A percentile compares a stretch with the other conserved stretches of the same genome.
Conservation (phyloP, 2,797 vertebrate genomes). For the Leucoraja ocellata region DNA sequence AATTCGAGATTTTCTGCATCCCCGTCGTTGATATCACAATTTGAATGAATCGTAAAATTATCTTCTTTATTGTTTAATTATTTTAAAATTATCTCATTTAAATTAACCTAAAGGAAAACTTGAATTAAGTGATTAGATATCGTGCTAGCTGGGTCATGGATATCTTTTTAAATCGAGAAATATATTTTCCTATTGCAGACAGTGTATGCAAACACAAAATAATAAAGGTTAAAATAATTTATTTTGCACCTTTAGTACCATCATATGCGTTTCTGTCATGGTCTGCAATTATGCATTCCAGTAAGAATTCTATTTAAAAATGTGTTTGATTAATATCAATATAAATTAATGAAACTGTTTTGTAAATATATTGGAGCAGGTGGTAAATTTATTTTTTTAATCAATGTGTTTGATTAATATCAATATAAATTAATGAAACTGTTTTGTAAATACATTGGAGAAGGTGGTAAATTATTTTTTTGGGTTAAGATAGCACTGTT, state of each 20-base stretch:
- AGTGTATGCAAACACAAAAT: neutral
- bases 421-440: neutral
- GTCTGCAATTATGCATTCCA: neutral
- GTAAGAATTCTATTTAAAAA: neutral
- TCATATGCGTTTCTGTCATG: neutral
- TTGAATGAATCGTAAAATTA: slow-evolving; percentile 12
- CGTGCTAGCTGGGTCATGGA: neutral
- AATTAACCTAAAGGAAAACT: neutral
- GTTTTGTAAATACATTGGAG: neutral
- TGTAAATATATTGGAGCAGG: neutral
- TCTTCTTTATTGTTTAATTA: neutral
- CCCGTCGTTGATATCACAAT: neutral
- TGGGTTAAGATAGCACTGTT: neutral
- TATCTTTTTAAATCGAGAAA: neutral
- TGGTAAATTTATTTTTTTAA: neutral
- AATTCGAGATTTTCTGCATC: neutral
- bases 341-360: neutral
- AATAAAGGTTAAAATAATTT: neutral
- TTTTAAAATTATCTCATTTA: neutral
- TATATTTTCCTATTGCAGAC: neutral
- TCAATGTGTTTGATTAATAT: too few relatives aligned
- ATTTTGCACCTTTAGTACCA: too few relatives aligned
- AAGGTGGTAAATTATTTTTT: neutral
- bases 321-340: neutral
- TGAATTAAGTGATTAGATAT: neutral